Conservation (phyloP, 2,888 invertebrate genomes). For the Apamea monoglypha region DNA sequence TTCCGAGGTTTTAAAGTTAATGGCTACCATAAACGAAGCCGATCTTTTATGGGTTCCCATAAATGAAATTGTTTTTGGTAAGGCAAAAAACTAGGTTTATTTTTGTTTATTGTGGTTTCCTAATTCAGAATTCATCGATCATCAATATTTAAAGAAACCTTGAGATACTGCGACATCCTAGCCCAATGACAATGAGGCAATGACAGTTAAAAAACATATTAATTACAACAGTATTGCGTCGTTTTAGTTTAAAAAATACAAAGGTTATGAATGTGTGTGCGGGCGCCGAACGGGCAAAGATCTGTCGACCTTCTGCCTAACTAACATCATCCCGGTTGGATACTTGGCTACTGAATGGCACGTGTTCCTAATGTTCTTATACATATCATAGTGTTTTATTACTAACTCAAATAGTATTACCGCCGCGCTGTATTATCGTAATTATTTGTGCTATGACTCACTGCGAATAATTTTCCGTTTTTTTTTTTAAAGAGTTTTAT, state of each 20-base stretch:
- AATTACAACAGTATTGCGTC: constrained; percentile 23
- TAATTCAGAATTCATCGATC: constrained; percentile 5
- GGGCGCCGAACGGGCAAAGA: constrained; percentile 68
- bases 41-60: constrained; percentile 37
- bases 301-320: constrained; percentile 58
- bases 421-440: background rate
- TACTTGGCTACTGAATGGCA: constrained; percentile 47
- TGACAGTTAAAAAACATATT: constrained; percentile 8
- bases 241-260: constrained; percentile 69
- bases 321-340: constrained; percentile 31
- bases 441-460: constrained; percentile 17
- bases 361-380: constrained; percentile 41
- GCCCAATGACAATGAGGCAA: background rate
- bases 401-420: constrained; percentile 5
- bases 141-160: background rate
- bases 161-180: background rate
- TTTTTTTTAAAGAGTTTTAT: no score
- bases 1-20: constrained; percentile 17
- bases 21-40: constrained; percentile 36
- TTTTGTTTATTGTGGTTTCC: constrained; percentile 12
- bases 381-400: constrained; percentile 34
- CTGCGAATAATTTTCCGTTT: background rate
- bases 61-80: constrained; percentile 28
- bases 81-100: constrained; percentile 6
- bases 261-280: constrained; percentile 71